A percentile compares a stretch with the other conserved stretches of the same genome.
phyloP scores from a whole-genome alignment of 2,888 invertebrate genomes.

The Aphodius sticticus region DNA sequence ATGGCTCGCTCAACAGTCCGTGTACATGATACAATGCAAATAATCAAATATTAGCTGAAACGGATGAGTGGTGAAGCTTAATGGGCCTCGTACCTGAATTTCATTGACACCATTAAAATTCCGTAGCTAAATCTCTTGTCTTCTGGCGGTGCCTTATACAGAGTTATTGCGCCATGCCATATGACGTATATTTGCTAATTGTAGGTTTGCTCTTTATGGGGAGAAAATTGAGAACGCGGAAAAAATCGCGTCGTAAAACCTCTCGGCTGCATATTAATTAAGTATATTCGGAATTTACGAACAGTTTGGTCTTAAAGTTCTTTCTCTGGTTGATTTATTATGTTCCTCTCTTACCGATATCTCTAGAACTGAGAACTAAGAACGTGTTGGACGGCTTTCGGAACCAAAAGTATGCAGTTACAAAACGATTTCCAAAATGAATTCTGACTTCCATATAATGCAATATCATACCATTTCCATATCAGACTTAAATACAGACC shows the following conservation, averaged over 20 bases:
- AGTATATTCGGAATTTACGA: not conserved
- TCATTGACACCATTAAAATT: conserved; percentile 9
- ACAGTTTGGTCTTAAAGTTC: too few species aligned
- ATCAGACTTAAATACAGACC: too few species aligned
- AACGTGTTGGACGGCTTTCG: too few species aligned
- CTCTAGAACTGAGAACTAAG: too few species aligned
- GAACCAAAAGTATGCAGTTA: too few species aligned
- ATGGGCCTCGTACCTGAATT: not conserved
- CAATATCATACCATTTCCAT: too few species aligned
- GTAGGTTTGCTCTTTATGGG: not conserved
- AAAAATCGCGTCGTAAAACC: not conserved
- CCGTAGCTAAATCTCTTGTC: not conserved
- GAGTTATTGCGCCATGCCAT: not conserved
- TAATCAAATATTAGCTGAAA: not conserved
- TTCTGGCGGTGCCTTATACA: not conserved
- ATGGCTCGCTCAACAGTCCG: not conserved
- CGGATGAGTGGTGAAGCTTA: not conserved
- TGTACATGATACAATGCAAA: not conserved
- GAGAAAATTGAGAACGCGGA: not conserved
- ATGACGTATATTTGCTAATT: not conserved
- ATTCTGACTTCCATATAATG: too few species aligned
- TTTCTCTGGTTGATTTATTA: too few species aligned
- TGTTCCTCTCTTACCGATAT: too few species aligned
- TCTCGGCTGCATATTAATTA: not conserved
- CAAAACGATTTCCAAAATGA: too few species aligned